Conservation (phyloP, 2,797 vertebrate species). For the Rhinoraja longicauda region DNA sequence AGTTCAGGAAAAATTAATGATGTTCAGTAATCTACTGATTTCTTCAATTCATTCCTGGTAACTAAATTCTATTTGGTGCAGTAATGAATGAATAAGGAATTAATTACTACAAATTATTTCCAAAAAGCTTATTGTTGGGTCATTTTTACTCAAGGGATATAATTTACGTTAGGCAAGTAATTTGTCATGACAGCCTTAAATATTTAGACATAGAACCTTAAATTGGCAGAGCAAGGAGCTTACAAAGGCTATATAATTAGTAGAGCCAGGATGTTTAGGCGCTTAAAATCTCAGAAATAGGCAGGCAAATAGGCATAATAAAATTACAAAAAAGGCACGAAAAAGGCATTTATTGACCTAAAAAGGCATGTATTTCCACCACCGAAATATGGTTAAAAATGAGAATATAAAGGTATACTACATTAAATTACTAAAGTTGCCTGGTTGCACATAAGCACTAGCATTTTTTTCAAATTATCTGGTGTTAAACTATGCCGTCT, state of each 20-base stretch:
- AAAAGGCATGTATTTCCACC: no score
- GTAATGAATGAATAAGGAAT: slow-evolving; percentile 35
- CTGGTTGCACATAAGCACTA: no score
- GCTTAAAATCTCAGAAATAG: no score
- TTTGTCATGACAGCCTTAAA: slow-evolving; percentile 7
- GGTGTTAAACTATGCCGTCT: no score
- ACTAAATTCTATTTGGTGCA: neutral
- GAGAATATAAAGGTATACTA: no score
- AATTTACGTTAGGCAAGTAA: neutral
- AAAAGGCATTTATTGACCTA: no score
- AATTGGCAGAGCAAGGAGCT: neutral
- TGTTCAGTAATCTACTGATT: neutral
- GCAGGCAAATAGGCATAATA: no score
- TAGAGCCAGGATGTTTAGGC: no score
- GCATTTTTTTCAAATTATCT: no score
- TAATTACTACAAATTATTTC: slow-evolving; percentile 22
- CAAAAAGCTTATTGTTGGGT: neutral
- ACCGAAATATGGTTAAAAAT: no score
- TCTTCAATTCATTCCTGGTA: neutral
- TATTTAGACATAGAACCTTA: neutral
- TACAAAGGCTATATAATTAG: neutral
- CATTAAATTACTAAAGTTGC: no score
- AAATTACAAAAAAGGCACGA: no score
- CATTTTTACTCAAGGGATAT: neutral
- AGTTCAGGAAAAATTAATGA: slow-evolving; percentile 19